Percentiles rank a stretch among this genome's conserved stretches.
These are phyloP conservation scores for Grus americana DNA, from an alignment of 2,113 vertebrate species.

Conservation along the genomic window DNA sequence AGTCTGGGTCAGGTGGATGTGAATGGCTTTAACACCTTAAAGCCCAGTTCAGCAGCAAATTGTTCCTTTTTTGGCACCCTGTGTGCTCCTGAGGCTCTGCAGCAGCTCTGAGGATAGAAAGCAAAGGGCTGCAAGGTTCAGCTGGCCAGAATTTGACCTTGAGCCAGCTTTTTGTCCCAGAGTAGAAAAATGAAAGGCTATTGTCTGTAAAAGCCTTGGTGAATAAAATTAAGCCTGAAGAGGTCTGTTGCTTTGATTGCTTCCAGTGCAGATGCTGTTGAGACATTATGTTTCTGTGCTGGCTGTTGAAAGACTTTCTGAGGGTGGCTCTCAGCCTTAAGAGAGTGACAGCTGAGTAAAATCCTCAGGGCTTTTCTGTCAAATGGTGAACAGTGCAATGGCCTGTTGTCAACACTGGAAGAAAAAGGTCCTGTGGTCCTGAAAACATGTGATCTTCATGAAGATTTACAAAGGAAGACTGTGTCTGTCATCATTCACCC, in stretches of 20 bases:
- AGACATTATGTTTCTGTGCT: not conserved
- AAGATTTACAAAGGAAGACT: not conserved
- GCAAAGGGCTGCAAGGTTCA: not conserved
- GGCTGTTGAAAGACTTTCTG: not conserved
- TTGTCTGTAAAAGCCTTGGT: not conserved
- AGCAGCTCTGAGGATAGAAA: not conserved
- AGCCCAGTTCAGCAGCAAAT: not conserved
- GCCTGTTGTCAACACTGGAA: not conserved
- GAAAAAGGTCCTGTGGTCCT: not conserved
- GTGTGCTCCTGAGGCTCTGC: not conserved
- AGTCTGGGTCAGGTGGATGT: not conserved
- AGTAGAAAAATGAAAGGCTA: not conserved
- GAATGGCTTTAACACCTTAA: not conserved
- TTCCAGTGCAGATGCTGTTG: not conserved
- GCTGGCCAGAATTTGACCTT: not conserved
- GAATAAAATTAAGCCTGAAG: not conserved
- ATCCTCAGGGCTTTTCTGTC: not conserved
- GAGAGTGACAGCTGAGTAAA: not conserved
- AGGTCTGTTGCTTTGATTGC: not conserved
- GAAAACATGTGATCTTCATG: not conserved
- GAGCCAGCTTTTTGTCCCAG: not conserved
- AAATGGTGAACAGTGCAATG: not conserved
- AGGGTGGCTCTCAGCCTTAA: not conserved
- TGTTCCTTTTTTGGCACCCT: not conserved
- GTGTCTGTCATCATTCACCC: not conserved